Conservation (phyloP, 2,113 vertebrate species). For the Neomonachus schauinslandi region DNA sequence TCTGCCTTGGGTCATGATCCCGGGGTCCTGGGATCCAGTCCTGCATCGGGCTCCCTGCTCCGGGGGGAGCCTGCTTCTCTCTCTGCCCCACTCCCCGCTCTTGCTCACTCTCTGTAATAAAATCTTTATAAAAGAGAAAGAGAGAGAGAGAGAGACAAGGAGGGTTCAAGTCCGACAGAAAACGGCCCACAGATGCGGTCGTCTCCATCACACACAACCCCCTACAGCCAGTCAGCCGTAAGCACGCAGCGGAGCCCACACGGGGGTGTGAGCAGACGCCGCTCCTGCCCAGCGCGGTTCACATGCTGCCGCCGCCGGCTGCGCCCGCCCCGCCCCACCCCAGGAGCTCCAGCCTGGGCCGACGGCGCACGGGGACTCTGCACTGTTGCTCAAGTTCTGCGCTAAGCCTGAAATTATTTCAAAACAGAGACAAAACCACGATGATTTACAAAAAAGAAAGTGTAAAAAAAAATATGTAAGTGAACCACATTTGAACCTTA, state of each 20-base stretch:
- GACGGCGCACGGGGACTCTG: accelerated
- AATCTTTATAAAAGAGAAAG: no score
- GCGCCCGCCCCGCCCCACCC: no score
- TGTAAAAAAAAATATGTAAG: accelerated
- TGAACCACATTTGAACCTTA: background rate
- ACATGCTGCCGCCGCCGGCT: no score
- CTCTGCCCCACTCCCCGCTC: background rate
- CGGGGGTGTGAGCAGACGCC: no score
- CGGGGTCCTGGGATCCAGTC: background rate
- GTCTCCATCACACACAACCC: accelerated
- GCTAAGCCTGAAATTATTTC: background rate
- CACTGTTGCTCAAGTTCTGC: background rate
- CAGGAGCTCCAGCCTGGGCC: accelerated
- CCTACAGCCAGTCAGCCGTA: background rate
- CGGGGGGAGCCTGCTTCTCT: background rate
- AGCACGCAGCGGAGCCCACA: accelerated
- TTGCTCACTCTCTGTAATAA: background rate
- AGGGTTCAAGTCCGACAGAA: background rate
- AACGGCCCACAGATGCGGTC: no score
- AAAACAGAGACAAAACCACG: background rate
- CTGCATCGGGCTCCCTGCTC: background rate
- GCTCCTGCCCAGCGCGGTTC: background rate
- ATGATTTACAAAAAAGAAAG: no score
- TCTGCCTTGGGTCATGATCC: background rate
- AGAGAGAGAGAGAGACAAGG: no score